A percentile compares a stretch with the other conserved stretches of the same genome.
These are phyloP conservation scores for Orgyia antiqua DNA, from an alignment of 2,888 invertebrate genomes.

Conservation along the genomic window DNA sequence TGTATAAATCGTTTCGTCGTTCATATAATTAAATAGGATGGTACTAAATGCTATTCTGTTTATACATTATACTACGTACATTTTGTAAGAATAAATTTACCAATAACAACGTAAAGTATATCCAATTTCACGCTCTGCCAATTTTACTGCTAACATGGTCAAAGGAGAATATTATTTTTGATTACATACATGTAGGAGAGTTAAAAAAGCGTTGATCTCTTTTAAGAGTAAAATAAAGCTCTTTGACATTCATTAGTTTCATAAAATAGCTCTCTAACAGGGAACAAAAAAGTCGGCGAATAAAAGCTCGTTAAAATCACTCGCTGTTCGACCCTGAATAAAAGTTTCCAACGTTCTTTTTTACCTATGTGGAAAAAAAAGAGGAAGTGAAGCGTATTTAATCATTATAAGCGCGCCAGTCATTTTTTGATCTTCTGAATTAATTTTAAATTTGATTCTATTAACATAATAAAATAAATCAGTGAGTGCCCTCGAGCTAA, in stretches of 20 bases:
- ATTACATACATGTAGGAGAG: constrained; percentile 6
- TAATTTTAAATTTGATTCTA: constrained; percentile 60
- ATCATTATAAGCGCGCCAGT: constrained; percentile 53
- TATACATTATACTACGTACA: too few species aligned
- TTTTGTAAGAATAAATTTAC: too few species aligned
- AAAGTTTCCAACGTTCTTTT: constrained; percentile 52
- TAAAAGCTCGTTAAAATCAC: constrained; percentile 70
- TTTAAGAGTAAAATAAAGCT: constrained; percentile 45
- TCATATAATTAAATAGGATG: too few species aligned
- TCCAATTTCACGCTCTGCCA: constrained; percentile 5
- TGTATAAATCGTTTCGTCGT: too few species aligned
- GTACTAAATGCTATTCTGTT: too few species aligned
- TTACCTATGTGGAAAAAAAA: constrained; percentile 37
- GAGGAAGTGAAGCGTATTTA: constrained; percentile 55
- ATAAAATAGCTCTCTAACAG: constrained; percentile 45
- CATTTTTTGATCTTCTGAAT: constrained; percentile 51
- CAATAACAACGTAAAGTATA: too few species aligned
- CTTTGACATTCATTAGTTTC: constrained; percentile 68
- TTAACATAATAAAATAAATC: constrained; percentile 60
- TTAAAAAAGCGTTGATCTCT: constrained; percentile 26
- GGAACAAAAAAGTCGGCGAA: constrained; percentile 46
- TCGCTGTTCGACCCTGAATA: constrained; percentile 54
- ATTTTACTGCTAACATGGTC: constrained; percentile 6
- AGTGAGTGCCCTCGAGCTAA: constrained; percentile 29
- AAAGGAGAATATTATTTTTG: constrained; percentile 14